A percentile compares a stretch with the other conserved stretches of the same genome.
These are phyloP conservation scores for Pimpla rufipes DNA, from an alignment of 2,888 invertebrate genomes.

Conservation along the genomic window DNA sequence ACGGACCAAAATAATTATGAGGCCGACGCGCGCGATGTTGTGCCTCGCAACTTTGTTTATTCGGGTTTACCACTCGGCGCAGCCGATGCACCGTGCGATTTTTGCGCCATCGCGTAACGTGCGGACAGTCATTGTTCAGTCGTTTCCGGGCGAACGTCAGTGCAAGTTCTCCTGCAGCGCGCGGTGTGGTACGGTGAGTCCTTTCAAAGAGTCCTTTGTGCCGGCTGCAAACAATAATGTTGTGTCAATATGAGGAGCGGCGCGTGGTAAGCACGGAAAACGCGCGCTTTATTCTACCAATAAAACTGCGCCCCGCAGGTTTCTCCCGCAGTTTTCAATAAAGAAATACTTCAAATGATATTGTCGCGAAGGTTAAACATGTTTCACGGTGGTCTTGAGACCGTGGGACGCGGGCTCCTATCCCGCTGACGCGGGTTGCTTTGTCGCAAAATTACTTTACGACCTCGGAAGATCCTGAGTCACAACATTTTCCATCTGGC, in stretches of 20 bases:
- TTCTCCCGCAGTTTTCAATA: background rate
- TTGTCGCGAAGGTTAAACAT: background rate
- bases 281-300: background rate
- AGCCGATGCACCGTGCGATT: too few species aligned
- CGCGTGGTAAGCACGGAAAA: background rate
- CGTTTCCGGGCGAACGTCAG: background rate
- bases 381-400: too few species aligned
- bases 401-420: too few species aligned
- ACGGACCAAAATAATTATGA: too few species aligned
- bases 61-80: too few species aligned
- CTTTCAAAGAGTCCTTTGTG: slow-evolving; percentile 31
- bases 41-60: too few species aligned
- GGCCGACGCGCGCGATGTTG: too few species aligned
- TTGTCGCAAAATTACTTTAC: too few species aligned
- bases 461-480: too few species aligned
- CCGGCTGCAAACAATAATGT: slow-evolving; percentile 12
- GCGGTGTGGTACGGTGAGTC: background rate
- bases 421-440: too few species aligned
- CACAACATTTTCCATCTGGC: too few species aligned
- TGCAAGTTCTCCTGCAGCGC: background rate
- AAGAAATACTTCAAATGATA: background rate
- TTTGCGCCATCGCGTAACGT: too few species aligned
- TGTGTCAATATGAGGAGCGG: background rate
- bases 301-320: background rate
- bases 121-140: slow-evolving; percentile 3